Base-by-base conservation (phyloP, 2,888 invertebrate species). In the Pimpla rufipes region DNA sequence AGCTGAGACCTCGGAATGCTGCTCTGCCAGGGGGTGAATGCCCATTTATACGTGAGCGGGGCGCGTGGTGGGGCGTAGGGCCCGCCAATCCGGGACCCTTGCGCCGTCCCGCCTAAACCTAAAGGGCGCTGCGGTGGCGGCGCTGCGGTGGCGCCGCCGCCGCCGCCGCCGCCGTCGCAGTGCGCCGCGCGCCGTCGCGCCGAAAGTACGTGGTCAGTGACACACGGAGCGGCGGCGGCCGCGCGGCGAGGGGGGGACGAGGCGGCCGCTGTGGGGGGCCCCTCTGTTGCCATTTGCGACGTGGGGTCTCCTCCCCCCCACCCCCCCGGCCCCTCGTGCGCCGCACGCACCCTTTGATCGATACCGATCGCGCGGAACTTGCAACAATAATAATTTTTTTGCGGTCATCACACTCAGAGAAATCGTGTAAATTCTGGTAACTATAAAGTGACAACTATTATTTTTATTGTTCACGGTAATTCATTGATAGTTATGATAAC, bases 51-150 rank as follows among this genome's bases (percentile, higher is more conserved):
- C 74, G 52, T 45, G 80, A 79, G 73, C 23, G 52, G 50, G 0
- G 73, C 45, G 8, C 13, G 13, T 78, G 76, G 90, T 85, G 85
- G 89, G 91, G 88, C 16, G 57, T 55, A 81, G 85, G 82, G 85
- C 59, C 80, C 59, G 75, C 91, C 91, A 91, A 91, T 91, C 45
- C 18, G 29, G 13, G 57, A 23, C 5, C 5, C 50, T 70, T 37
- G 73, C 50, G 83, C n/a, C 86, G 88, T 90, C 89, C 90, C 90
- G 91, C 90, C 85, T 87, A 89, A 91, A 89, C 85, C 78, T 47
- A 74, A 82, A 84, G 84, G 86, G 85, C 84, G 77, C 80, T 76
- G 76, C n/a, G n/a, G n/a, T n/a, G n/a, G n/a, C n/a, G n/a, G n/a
- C n/a, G n/a, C n/a, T n/a, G 29, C 29, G 5, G 29, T 3, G 3